phyloP scores from a whole-genome alignment of 2,888 invertebrate species.

The Aromia moschata region DNA sequence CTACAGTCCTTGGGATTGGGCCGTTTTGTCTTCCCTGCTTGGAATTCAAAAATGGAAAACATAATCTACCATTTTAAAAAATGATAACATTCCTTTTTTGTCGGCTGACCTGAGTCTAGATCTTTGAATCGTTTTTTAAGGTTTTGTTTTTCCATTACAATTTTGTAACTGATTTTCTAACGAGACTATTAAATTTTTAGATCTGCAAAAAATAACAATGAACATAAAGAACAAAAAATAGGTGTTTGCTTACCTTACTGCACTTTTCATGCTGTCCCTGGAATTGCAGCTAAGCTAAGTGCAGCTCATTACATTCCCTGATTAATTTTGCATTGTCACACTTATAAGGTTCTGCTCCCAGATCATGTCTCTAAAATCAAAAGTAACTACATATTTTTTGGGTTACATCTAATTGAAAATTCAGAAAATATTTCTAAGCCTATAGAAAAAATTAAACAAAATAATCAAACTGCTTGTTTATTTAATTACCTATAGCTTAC shows the following conservation, averaged over 20 bases:
- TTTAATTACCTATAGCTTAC: constrained; percentile 68
- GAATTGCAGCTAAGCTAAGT: constrained; percentile 71
- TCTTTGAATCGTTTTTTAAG: constrained; percentile 49
- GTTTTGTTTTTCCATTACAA: constrained; percentile 59
- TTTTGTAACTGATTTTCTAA: constrained; percentile 70
- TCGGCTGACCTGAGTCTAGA: constrained; percentile 65
- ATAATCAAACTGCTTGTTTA: not conserved
- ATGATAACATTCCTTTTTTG: constrained; percentile 50
- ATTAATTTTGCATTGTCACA: constrained; percentile 81
- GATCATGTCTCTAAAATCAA: constrained; percentile 69
- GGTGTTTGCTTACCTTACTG: constrained; percentile 63
- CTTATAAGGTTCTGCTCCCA: constrained; percentile 81
- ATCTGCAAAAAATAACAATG: constrained; percentile 58
- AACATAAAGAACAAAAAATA: not conserved
- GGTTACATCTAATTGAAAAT: constrained; percentile 8
- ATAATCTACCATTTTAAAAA: constrained; percentile 2
- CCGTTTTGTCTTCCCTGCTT: constrained; percentile 25
- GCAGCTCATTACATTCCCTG: constrained; percentile 78
- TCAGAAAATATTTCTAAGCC: not conserved
- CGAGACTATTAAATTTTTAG: constrained; percentile 64
- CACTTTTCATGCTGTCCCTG: constrained; percentile 72
- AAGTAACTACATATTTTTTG: not conserved
- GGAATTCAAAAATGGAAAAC: too few relatives aligned
- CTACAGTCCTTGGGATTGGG: not conserved
- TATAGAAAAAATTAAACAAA: too few relatives aligned